phyloP scores from a whole-genome alignment of 2,888 invertebrate genomes.

The Tetragonisca angustula region DNA sequence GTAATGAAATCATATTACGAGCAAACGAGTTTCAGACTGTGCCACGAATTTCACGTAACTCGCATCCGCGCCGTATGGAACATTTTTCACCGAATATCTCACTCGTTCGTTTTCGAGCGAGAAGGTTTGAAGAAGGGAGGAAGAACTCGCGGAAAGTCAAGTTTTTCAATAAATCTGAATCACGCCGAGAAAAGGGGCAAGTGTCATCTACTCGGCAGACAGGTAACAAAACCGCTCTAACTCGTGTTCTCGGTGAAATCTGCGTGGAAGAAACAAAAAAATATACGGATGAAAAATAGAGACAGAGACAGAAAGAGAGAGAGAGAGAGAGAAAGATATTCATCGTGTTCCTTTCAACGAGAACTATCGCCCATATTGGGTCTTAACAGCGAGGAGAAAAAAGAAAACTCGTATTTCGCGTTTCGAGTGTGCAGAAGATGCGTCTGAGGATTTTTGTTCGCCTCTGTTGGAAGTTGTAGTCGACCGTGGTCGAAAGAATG shows the following conservation, averaged over 20 bases:
- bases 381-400: constrained; percentile 6
- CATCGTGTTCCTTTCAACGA: constrained; percentile 19
- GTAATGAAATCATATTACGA: not conserved
- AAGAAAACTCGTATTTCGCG: not conserved
- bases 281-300: not conserved
- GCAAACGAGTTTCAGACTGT: too few relatives aligned
- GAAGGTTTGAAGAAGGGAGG: not conserved
- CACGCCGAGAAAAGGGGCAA: not conserved
- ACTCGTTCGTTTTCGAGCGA: not conserved
- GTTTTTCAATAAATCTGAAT: not conserved
- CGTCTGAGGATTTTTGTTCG: constrained; percentile 18
- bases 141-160: not conserved
- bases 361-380: constrained; percentile 6
- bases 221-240: not conserved
- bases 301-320: not conserved
- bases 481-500: not conserved
- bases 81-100: too few relatives aligned
- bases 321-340: not conserved
- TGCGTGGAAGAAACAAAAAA: constrained; percentile 10
- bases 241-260: not conserved
- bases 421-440: not conserved
- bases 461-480: constrained; percentile 20
- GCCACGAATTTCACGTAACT: constrained; percentile 1
- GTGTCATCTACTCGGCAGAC: constrained; percentile 1
- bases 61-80: not conserved